Conservation (phyloP, 2,113 vertebrate genomes). For the Strigops habroptila region DNA sequence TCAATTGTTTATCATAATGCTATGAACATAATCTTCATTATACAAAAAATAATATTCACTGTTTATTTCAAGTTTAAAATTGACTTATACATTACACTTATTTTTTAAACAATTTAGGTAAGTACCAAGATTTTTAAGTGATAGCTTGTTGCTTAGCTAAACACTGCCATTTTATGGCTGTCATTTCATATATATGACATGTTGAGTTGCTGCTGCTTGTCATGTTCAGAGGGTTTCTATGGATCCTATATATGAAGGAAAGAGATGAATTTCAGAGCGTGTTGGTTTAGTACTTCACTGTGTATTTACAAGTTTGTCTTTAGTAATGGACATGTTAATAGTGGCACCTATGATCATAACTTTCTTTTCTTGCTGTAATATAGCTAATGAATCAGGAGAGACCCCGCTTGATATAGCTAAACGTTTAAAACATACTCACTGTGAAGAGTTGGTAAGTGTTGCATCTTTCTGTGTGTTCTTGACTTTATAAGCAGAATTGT, state of each 20-base stretch:
- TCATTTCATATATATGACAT: not conserved
- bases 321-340: not conserved
- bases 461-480: not conserved
- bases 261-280: not conserved
- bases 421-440: constrained; percentile 86
- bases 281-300: not conserved
- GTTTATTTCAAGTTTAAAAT: not conserved
- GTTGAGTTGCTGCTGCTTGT: not conserved
- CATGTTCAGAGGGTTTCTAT: not conserved
- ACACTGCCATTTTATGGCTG: not conserved
- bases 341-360: not conserved
- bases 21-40: not conserved
- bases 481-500: not conserved
- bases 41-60: not conserved
- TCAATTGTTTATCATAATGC: not conserved
- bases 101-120: not conserved
- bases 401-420: constrained; percentile 88
- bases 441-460: constrained; percentile 90
- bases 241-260: not conserved
- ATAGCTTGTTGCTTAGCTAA: not conserved
- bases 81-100: not conserved
- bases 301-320: not conserved
- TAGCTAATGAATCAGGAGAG: constrained; percentile 92
- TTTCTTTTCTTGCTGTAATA: constrained; percentile 37
- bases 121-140: not conserved